Base-by-base conservation (phyloP, 2,888 invertebrate species). In the Trissolcus brochymenae region DNA sequence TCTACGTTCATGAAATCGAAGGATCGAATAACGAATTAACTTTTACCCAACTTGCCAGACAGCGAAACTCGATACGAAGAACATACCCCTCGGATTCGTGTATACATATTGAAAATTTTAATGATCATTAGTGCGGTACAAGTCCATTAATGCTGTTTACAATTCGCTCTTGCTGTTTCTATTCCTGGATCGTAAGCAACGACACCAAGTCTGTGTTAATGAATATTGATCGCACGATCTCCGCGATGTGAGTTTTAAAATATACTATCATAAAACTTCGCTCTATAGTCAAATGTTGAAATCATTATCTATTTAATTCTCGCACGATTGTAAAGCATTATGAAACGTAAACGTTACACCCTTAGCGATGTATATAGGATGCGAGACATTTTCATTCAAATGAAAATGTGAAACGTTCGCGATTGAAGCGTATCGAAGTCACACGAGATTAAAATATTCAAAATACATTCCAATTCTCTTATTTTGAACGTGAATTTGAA, bases 21-120 rank as follows among this genome's bases (percentile, higher is more conserved):
- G 78, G 78, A 79, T 79, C 78, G 59, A 72, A 68, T 79, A 79
- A 79, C 78, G 76, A 79, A 79, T 79, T 76, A 79, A 79, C 75
- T 79, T 79, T 79, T 72, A 72, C 78, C 72, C 75, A 79, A 79
- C 75, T 79, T 76, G 78, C 75, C 68, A 72, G 75, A 76, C 78
- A 79, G 71, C 72, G 78, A 72, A 72, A 79, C 57, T 67, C 29
- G 78, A 78, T 78, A 72, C 75, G 67, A 66, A 75, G 64, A 78
- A 78, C 78, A 64, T 67, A 60, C 75, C 78, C 71, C 17, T 78
- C 61, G 73, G 65, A 78, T 73, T 70, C 70, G 51, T 65, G 59
- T 74, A 53, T 56, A 56, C 76, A 61, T 59, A 53, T 75, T 57
- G 72, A 65, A 60, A 61, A 79, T 79, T 79, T 79, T 79, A 79